Evolutionary conservation across 2,797 vertebrate genomes (phyloP).

Genomic region (Dromococcyx pavoninus): DNA sequence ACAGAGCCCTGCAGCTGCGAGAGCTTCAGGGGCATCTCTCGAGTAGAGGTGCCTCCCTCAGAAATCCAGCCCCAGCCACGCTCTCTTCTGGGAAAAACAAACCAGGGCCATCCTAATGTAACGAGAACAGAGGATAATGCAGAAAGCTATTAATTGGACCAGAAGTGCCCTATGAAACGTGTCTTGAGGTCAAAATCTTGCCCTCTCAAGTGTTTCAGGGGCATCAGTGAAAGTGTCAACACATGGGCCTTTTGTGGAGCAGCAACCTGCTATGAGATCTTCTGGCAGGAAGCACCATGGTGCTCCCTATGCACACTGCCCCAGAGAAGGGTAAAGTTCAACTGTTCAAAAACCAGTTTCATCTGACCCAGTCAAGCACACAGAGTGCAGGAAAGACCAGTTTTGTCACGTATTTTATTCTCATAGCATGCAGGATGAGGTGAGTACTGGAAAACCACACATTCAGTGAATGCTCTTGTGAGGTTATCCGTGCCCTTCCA

Average conservation of each 20-base stretch:
- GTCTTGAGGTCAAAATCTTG: not conserved
- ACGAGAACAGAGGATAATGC: not conserved
- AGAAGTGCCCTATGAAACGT: not conserved
- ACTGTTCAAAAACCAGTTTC: not conserved
- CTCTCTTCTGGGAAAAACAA: not conserved
- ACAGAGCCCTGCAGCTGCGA: not conserved
- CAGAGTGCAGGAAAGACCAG: not conserved
- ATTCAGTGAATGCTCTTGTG: too few relatives aligned
- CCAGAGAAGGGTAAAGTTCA: not conserved
- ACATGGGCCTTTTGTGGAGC: not conserved
- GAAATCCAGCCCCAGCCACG: not conserved
- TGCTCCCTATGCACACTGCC: not conserved
- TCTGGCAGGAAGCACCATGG: not conserved
- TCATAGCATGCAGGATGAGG: fast-evolving
- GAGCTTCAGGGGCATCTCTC: not conserved
- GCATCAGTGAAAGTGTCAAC: not conserved
- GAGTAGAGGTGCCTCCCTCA: not conserved
- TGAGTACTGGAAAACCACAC: not conserved
- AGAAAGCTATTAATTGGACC: not conserved
- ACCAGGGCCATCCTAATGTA: not conserved
- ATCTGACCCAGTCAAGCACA: not conserved
- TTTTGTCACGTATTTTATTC: not conserved
- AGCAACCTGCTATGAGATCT: not conserved
- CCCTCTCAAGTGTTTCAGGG: not conserved
- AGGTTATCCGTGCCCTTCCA: not conserved